These are phyloP conservation scores for Rhagoletis pomonella DNA, from an alignment of 1,140 invertebrate species.

Conservation along the genomic window DNA sequence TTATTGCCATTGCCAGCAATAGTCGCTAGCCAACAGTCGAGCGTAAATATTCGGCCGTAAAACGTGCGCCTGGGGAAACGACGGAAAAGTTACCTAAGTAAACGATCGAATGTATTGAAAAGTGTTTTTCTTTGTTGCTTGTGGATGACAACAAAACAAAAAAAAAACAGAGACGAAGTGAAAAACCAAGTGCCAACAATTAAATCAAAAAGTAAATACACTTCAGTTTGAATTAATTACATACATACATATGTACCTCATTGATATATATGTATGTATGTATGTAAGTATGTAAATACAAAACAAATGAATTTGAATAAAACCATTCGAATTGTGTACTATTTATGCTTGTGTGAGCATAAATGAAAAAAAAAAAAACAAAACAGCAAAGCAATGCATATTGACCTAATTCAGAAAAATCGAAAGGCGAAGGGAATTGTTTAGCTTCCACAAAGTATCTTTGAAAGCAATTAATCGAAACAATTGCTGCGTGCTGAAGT, in stretches of 20 bases:
- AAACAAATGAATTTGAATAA: not conserved
- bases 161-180: not conserved
- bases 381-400: not conserved
- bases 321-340: not conserved
- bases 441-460: not conserved
- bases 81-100: not conserved
- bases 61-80: not conserved
- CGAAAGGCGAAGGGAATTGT: not conserved
- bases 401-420: slow-evolving; percentile 39
- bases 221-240: not conserved
- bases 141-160: not conserved
- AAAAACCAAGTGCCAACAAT: not conserved
- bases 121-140: slow-evolving; percentile 14
- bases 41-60: not conserved
- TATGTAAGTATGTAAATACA: not conserved
- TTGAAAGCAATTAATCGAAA: not conserved
- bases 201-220: slow-evolving; percentile 18
- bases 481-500: not conserved
- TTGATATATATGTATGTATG: not conserved
- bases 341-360: not conserved
- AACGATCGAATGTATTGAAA: not conserved
- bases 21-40: not conserved
- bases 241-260: not conserved
- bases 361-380: not conserved
- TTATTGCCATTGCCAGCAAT: not conserved